These are phyloP conservation scores for Hydrotaea diabolus DNA, from an alignment of 2,888 invertebrate species.

Conservation along the genomic window DNA sequence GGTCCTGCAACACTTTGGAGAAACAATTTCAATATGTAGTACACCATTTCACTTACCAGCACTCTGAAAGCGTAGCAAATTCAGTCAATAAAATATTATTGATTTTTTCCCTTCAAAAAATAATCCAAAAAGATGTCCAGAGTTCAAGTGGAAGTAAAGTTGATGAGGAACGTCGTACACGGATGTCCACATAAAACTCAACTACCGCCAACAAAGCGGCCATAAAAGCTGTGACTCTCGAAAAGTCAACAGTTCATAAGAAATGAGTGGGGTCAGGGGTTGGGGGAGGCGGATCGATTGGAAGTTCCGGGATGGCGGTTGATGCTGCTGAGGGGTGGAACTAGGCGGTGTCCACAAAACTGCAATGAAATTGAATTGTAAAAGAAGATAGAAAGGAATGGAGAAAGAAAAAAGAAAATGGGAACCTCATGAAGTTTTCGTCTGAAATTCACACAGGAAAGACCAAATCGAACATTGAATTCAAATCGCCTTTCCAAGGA, in stretches of 20 bases:
- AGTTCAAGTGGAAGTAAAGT: neutral
- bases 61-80: conserved; percentile 23
- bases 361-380: conserved; percentile 12
- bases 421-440: neutral
- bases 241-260: neutral
- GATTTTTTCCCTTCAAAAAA: conserved; percentile 21
- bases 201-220: neutral
- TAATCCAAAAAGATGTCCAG: neutral
- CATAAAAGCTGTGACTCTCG: neutral
- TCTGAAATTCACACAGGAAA: neutral
- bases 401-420: neutral
- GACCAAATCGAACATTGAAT: neutral
- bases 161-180: neutral
- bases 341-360: conserved; percentile 6
- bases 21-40: too few species aligned
- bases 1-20: too few species aligned
- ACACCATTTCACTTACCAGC: conserved; percentile 30
- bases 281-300: neutral
- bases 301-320: neutral
- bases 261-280: neutral
- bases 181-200: neutral
- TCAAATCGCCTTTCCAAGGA: neutral
- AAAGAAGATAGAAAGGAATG: neutral
- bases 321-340: neutral
- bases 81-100: conserved; percentile 54